Base-by-base conservation (phyloP, 2,888 invertebrate species). In the Cartodere bifasciata region DNA sequence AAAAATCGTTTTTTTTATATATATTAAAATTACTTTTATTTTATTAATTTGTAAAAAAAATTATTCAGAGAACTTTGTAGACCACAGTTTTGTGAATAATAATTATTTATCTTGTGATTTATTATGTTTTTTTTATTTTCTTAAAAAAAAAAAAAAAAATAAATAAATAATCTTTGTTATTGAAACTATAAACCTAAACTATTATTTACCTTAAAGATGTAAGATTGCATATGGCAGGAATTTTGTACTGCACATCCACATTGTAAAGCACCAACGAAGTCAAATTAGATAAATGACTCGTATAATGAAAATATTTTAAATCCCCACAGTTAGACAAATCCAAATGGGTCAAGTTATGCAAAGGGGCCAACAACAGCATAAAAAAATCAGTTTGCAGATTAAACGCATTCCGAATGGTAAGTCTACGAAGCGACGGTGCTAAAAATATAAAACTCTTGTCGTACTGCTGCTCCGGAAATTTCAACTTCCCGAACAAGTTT, bases 211-310 rank as follows among this genome's bases (percentile, higher is more conserved):
- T 26, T 5, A 35, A 29, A 31, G 26, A 31, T 11, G 23, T 61
- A 44, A 77, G 52, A 25, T 64, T 63, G 35, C 68, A 64, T 46
- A 79, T 74, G 49, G 71, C 70, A 38, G 70, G 65, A 34, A 75
- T 64, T 38, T 72, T 65, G 40, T 70, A 68, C 45, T 71, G 70
- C 13, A 77, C 62, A 55, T 72, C 70, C 3, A 90, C 84, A 62
- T 87, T 84, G 53, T 86, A 84, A 26, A 94, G 63, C 41, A 84
- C 72, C 10, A 94, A 63, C 2, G 80, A 80, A 13, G 68, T 65
- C 40, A 94, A 63, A 48, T 76, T 70, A 16, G 68, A 68, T 42
- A 87, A 59, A 41, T 72, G 68, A 30, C 65, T 63, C 15, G 83
- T 60, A 51, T 76, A 80, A 48, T 72, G 68, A 35, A 86, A 70